Conservation (phyloP, 2,113 vertebrate species). For the Sylvia atricapilla region DNA sequence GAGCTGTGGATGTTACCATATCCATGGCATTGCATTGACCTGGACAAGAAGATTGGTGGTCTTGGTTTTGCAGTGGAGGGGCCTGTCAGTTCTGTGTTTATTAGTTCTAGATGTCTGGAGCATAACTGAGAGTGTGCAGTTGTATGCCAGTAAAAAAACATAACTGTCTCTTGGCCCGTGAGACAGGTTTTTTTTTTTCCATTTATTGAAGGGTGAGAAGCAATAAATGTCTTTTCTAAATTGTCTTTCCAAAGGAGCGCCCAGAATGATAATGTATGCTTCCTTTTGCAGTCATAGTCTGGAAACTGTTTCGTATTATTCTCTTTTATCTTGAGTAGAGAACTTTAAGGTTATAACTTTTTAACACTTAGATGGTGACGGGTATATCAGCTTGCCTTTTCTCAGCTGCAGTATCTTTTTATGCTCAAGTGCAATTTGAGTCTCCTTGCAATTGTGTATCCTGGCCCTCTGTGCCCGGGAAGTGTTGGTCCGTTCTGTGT, state of each 20-base stretch:
- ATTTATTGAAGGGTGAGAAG: neutral
- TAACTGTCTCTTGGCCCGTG: neutral
- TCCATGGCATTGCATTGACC: neutral
- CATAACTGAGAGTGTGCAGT: neutral
- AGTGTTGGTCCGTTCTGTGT: rapidly evolving
- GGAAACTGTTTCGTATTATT: neutral
- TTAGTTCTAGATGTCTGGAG: neutral
- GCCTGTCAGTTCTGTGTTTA: neutral
- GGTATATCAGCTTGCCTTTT: neutral
- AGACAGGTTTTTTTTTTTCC: neutral
- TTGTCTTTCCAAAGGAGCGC: neutral
- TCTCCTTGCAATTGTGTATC: neutral
- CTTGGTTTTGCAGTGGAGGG: neutral
- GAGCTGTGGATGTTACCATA: neutral
- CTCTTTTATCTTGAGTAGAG: neutral
- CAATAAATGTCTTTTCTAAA: neutral
- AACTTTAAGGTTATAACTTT: neutral
- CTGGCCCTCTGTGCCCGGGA: neutral
- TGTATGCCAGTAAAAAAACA: neutral
- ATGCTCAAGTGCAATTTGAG: neutral
- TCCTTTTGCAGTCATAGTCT: neutral
- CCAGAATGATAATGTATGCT: neutral
- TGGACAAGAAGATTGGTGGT: neutral
- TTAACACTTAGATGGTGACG: neutral
- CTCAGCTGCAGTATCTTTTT: neutral